Base-by-base conservation (phyloP, 2,113 vertebrate species). In the Beaufortia kweichowensis region DNA sequence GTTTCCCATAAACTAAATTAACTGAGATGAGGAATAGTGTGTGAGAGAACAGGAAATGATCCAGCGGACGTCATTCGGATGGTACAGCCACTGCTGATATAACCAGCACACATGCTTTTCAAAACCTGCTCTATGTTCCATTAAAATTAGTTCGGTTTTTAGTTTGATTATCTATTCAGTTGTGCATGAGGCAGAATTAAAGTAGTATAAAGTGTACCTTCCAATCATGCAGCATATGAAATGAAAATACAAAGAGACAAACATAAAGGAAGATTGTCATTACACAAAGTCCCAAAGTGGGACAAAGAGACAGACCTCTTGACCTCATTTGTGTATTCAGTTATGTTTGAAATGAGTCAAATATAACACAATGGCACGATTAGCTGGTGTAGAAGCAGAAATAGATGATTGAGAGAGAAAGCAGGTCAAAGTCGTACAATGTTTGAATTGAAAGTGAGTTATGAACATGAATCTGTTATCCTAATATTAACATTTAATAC, bases 381-480 rank as follows among this genome's bases (percentile, higher is more conserved):
- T 28, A 15, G 28, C 59, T 76, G 19, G 7, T 55, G 21, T 63
- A 35, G n/a, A 33, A 12, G 26, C 35, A 60, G 63, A 55, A 33
- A 43, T 26, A 57, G 39, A 28, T 19, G 61, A 70, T 28, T 70
- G 31, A 4, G n/a, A 69, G 26, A n/a, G 21, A 80, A 76, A 70
- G 9, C 15, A 80, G 66, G 50, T 26, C 73, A 76, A 21, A 61
- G 64, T 31, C 28, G 46, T 60, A 39, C 1, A n/a, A n/a, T 6
- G 43, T 46, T 35, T 35, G 33, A 46, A 50, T 50, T 39, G 48
- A 56, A 66, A 66, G 53, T 66, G 43, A 59, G 43, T 70, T 66
- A n/a, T 81, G 43, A 66, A 50, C 35, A 53, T 48, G 56, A 21
- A 56, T 62, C 39, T n/a, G n/a, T n/a, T n/a, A n/a, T n/a, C n/a